Percentiles rank a stretch among this genome's conserved stretches.
phyloP scores from a whole-genome alignment of 2,113 vertebrate genomes.

The Eulemur macaco region DNA sequence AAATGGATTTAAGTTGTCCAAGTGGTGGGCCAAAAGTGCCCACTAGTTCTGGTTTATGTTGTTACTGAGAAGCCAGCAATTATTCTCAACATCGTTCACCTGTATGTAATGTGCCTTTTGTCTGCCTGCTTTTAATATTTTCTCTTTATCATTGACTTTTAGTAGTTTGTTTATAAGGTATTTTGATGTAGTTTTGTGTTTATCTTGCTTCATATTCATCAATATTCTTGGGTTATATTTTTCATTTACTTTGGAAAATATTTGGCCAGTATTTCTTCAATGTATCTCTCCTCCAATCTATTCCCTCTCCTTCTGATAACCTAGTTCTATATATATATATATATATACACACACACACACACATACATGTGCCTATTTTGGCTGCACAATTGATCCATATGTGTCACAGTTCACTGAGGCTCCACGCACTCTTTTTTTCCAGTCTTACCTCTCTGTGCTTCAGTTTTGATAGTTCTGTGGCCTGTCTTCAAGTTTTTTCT shows the following conservation, averaged over 20 bases:
- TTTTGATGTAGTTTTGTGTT: background rate
- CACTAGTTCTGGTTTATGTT: background rate
- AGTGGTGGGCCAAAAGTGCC: background rate
- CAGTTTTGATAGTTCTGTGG: background rate
- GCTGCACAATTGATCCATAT: background rate
- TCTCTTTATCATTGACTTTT: background rate
- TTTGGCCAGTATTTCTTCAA: background rate
- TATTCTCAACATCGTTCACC: background rate
- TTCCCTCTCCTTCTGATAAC: background rate
- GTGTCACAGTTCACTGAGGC: background rate
- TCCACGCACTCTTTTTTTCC: background rate
- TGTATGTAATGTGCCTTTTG: background rate
- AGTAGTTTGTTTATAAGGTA: background rate
- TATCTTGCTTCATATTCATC: background rate
- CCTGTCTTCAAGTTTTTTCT: background rate
- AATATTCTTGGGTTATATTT: background rate
- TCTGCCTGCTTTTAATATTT: background rate
- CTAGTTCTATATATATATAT: background rate
- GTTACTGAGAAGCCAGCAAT: background rate
- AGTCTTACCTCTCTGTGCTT: background rate
- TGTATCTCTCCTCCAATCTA: background rate
- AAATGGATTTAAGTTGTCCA: background rate
- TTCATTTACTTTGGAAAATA: background rate
- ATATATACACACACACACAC: too few species aligned
- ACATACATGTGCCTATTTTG: background rate